phyloP scores from a whole-genome alignment of 2,113 vertebrate species.

The Thalassoma bifasciatum region DNA sequence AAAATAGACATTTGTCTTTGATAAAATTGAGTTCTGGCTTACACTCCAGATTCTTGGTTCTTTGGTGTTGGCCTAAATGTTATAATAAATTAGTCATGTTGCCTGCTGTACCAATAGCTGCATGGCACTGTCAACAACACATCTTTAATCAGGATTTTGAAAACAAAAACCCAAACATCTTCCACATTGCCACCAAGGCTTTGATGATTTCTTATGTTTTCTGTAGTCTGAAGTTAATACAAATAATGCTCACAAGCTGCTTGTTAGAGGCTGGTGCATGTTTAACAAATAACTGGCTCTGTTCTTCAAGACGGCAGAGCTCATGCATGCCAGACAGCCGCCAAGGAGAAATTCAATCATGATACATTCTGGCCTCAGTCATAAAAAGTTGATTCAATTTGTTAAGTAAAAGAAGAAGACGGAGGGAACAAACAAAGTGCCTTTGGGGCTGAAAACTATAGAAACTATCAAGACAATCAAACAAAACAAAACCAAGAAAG shows the following conservation, averaged over 20 bases:
- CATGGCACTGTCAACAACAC: constrained; percentile 5
- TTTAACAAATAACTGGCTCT: constrained; percentile 15
- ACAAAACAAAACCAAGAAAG: background rate
- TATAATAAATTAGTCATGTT: constrained; percentile 44
- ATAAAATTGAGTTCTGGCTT: constrained; percentile 44
- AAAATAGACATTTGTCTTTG: constrained; percentile 48
- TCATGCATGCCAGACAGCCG: background rate
- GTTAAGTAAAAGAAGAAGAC: background rate
- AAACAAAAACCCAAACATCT: background rate
- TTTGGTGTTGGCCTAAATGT: constrained; percentile 40
- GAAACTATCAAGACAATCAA: background rate
- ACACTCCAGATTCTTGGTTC: constrained; percentile 34
- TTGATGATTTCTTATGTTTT: constrained; percentile 7
- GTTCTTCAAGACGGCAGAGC: background rate
- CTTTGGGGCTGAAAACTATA: background rate
- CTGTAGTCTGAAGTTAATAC: constrained; percentile 10
- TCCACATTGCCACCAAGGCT: background rate
- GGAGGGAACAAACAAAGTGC: background rate
- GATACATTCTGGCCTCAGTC: background rate
- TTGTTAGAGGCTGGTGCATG: background rate
- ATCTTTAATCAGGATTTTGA: constrained; percentile 16
- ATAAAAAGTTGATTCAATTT: background rate
- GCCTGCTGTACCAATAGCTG: constrained; percentile 33
- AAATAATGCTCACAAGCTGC: constrained; percentile 3
- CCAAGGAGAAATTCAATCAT: constrained; percentile 9